Conservation (phyloP, 2,888 invertebrate genomes). For the Lasiommata megera region DNA sequence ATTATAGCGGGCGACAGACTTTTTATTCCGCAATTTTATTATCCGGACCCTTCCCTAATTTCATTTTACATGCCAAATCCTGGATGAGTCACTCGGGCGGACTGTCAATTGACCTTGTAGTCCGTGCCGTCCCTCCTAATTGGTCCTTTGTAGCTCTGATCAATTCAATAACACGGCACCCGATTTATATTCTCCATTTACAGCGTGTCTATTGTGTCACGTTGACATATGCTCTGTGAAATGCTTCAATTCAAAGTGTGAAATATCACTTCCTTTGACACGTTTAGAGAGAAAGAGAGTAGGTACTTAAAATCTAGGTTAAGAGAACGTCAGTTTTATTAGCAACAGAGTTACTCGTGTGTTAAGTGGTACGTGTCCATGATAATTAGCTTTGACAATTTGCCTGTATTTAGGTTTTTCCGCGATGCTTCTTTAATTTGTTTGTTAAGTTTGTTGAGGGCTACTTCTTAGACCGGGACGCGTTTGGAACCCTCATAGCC, state of each 20-base stretch:
- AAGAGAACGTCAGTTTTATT: neutral
- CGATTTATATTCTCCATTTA: constrained; percentile 45
- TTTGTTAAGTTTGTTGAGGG: too few species aligned
- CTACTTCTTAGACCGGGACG: too few species aligned
- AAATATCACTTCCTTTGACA: constrained; percentile 6
- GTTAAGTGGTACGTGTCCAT: neutral
- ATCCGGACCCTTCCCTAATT: constrained; percentile 27
- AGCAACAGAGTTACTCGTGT: neutral
- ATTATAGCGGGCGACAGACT: constrained; percentile 12
- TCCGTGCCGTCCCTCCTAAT: constrained; percentile 60
- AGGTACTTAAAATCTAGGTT: neutral
- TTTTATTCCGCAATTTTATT: constrained; percentile 26
- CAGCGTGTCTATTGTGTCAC: constrained; percentile 24
- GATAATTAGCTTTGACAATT: neutral
- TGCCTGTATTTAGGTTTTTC: neutral
- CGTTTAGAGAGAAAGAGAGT: neutral
- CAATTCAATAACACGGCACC: constrained; percentile 61
- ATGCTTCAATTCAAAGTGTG: constrained; percentile 15
- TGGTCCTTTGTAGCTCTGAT: constrained; percentile 67
- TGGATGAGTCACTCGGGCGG: constrained; percentile 42
- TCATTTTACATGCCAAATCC: constrained; percentile 31
- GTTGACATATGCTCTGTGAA: constrained; percentile 12
- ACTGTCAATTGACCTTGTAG: constrained; percentile 61
- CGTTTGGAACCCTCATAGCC: too few species aligned
- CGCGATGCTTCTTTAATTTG: neutral